Evolutionary conservation across 2,888 invertebrate species (phyloP).

Genomic region (Diarsia brunnea): DNA sequence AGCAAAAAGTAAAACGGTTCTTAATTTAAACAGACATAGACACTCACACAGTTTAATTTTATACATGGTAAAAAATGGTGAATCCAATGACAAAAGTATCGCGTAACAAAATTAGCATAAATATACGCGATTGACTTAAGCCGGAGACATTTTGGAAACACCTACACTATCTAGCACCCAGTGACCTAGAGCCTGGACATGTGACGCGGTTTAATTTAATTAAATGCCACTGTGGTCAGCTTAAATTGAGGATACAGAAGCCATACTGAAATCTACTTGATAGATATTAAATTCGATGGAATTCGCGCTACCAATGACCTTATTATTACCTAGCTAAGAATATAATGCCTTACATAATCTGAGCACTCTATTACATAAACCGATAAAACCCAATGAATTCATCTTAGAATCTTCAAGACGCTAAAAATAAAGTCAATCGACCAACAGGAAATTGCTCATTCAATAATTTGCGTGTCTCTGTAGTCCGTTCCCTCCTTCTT

Average conservation of each 20-base stretch:
- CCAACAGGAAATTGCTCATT: conserved; percentile 54
- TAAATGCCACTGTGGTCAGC: conserved; percentile 39
- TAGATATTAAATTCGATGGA: conserved; percentile 41
- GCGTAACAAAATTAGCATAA: not conserved
- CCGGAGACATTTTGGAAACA: conserved; percentile 20
- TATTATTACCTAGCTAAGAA: conserved; percentile 1
- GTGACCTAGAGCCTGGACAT: conserved; percentile 27
- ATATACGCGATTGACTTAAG: not conserved
- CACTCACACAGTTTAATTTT: not conserved
- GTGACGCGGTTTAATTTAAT: conserved; percentile 55
- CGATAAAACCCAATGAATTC: conserved; percentile 12
- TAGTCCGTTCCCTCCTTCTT: conserved; percentile 40
- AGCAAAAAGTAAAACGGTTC: not conserved
- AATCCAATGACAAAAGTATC: not conserved
- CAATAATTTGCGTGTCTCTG: conserved; percentile 40
- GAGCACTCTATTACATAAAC: not conserved
- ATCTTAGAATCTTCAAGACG: conserved; percentile 21
- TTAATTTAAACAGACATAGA: not conserved
- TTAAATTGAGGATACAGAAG: conserved; percentile 46
- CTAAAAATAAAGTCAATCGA: conserved; percentile 42
- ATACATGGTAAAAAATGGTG: not conserved
- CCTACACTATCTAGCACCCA: not conserved
- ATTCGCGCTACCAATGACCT: conserved; percentile 18
- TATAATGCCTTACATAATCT: conserved; percentile 15
- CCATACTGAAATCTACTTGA: conserved; percentile 43